Evolutionary conservation across 2,797 vertebrate genomes (phyloP).

Genomic region (Malacoctenus gilli): DNA sequence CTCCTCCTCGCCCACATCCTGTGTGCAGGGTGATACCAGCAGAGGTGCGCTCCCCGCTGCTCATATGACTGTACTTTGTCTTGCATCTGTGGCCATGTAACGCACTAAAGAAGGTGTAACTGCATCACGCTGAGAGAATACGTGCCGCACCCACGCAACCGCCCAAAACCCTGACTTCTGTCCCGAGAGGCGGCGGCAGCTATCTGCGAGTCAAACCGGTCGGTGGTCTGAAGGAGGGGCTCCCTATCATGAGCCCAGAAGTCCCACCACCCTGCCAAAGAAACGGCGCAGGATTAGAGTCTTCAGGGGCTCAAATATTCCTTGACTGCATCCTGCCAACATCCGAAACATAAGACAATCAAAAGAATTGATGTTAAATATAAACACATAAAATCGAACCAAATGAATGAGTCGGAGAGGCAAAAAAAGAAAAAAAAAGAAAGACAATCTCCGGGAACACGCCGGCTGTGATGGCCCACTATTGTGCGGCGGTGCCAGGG

Average conservation of each 20-base stretch:
- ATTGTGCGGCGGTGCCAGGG: constrained; percentile 62
- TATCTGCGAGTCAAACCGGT: too few species aligned
- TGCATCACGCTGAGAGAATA: constrained; percentile 49
- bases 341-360: constrained; percentile 18
- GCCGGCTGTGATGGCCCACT: constrained; percentile 59
- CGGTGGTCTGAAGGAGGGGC: constrained; percentile 18
- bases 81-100: constrained; percentile 55
- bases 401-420: constrained; percentile 22
- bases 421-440: constrained; percentile 37
- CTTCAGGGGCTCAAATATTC: constrained; percentile 22
- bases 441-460: constrained; percentile 48
- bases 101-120: constrained; percentile 44
- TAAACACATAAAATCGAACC: constrained; percentile 17
- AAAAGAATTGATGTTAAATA: constrained; percentile 18
- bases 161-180: too few species aligned
- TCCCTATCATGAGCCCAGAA: constrained; percentile 8
- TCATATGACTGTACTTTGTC: constrained; percentile 62
- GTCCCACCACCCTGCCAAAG: background rate
- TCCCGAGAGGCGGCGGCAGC: too few species aligned
- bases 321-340: constrained; percentile 21
- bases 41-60: constrained; percentile 50
- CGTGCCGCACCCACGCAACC: constrained; percentile 25
- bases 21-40: constrained; percentile 54
- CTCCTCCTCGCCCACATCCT: constrained; percentile 72
- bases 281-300: constrained; percentile 20